Percentiles rank a stretch among this genome's conserved stretches.
phyloP scores from a whole-genome alignment of 2,888 invertebrate genomes.

The Steromphala cineraria region DNA sequence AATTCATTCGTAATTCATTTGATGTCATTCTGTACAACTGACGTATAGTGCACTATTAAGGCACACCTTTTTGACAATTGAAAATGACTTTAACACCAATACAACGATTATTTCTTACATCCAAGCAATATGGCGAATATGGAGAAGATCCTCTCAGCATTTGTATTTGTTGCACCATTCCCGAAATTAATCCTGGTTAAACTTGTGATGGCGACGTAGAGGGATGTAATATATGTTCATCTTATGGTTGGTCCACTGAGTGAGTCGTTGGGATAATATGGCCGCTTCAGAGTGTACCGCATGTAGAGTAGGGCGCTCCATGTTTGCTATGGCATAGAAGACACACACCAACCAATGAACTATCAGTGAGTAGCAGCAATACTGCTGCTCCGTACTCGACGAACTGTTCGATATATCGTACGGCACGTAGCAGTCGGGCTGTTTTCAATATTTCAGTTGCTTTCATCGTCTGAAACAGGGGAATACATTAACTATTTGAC shows the following conservation, averaged over 20 bases:
- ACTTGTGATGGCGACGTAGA: slow-evolving; percentile 75
- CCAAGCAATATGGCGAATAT: slow-evolving; percentile 76
- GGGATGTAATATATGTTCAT: slow-evolving; percentile 74
- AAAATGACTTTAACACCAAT: no score
- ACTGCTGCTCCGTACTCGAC: slow-evolving; percentile 75
- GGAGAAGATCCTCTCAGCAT: slow-evolving; percentile 75
- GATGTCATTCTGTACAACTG: no score
- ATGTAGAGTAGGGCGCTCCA: slow-evolving; percentile 69
- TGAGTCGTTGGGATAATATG: slow-evolving; percentile 71
- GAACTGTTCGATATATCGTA: slow-evolving; percentile 74
- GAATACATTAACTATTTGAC: no score
- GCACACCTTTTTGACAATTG: no score
- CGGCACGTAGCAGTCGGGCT: slow-evolving; percentile 72
- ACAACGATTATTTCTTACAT: slow-evolving; percentile 64
- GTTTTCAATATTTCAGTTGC: slow-evolving; percentile 74
- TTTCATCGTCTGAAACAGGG: slow-evolving; percentile 75
- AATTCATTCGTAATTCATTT: no score
- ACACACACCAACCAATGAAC: slow-evolving; percentile 76
- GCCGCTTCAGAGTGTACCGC: slow-evolving; percentile 66
- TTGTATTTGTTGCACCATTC: slow-evolving; percentile 75
- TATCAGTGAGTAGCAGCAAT: slow-evolving; percentile 72
- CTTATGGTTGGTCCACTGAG: slow-evolving; percentile 72
- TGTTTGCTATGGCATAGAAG: slow-evolving; percentile 75
- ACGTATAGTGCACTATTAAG: no score
- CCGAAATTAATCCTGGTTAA: slow-evolving; percentile 76